These are phyloP conservation scores for Syrmaticus mikado DNA, from an alignment of 2,113 vertebrate species.

Conservation along the genomic window DNA sequence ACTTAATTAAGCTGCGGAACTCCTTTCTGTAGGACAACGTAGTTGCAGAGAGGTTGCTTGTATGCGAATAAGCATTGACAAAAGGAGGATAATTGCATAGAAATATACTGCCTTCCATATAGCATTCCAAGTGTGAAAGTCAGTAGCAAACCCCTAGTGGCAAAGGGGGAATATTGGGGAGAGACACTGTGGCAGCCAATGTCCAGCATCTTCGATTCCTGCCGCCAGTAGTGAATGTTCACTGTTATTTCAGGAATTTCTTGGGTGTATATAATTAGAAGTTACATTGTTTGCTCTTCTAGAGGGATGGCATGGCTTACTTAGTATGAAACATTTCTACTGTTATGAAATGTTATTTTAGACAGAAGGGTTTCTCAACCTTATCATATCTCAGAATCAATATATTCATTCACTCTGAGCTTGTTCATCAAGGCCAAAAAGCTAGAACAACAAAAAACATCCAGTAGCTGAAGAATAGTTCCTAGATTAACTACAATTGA, in stretches of 20 bases:
- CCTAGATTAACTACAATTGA: too few species aligned
- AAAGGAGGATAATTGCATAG: not conserved
- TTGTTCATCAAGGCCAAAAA: too few species aligned
- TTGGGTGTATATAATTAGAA: not conserved
- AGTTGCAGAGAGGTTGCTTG: not conserved
- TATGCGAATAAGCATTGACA: not conserved
- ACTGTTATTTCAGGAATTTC: not conserved
- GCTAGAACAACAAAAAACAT: too few species aligned
- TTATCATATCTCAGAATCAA: too few species aligned
- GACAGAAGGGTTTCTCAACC: not conserved
- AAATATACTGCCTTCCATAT: not conserved
- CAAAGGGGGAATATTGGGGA: not conserved
- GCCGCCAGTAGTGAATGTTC: not conserved
- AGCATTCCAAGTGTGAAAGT: not conserved
- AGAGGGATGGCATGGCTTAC: not conserved
- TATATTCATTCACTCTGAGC: too few species aligned
- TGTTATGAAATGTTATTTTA: not conserved
- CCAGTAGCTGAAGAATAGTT: too few species aligned
- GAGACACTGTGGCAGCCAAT: accelerated
- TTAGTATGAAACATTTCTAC: not conserved
- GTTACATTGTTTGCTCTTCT: not conserved
- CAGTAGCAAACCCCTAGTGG: accelerated
- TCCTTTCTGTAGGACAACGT: not conserved
- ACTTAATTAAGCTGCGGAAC: not conserved
- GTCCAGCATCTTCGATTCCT: not conserved